These are phyloP conservation scores for Meriones psammophilus DNA, from an alignment of 2,797 vertebrate species.

Conservation along the genomic window DNA sequence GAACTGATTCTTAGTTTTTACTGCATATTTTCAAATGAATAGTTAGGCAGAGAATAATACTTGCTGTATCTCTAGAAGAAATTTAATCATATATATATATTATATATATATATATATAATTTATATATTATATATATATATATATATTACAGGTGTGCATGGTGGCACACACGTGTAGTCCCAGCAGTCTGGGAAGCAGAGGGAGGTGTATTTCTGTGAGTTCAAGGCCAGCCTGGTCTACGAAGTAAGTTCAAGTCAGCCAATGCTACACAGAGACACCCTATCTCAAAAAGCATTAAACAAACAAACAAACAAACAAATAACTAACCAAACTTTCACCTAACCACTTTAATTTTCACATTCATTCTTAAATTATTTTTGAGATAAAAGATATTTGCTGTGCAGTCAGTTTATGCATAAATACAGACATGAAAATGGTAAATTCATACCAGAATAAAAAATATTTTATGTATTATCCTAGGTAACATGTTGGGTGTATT, in stretches of 20 bases:
- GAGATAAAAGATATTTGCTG: not conserved
- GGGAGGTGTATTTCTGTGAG: too few relatives aligned
- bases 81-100: not conserved
- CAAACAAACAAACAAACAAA: too few relatives aligned
- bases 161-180: too few relatives aligned
- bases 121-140: not conserved
- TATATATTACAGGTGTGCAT: not conserved
- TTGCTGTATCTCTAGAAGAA: not conserved
- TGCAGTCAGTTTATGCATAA: not conserved
- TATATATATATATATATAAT: not conserved
- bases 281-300: too few relatives aligned
- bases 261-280: too few relatives aligned
- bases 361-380: constrained; percentile 39
- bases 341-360: constrained; percentile 32
- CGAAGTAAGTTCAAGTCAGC: too few relatives aligned
- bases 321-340: too few relatives aligned
- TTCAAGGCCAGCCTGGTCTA: too few relatives aligned
- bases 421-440: not conserved
- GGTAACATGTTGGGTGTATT: not conserved
- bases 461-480: not conserved
- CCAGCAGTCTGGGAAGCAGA: too few relatives aligned
- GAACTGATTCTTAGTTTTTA: constrained; percentile 21
- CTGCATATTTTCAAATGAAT: constrained; percentile 9
- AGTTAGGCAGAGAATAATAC: not conserved
- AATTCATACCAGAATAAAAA: constrained; percentile 16